These are phyloP conservation scores for Acanthopagrus latus DNA, from an alignment of 2,797 vertebrate genomes.

Conservation along the genomic window DNA sequence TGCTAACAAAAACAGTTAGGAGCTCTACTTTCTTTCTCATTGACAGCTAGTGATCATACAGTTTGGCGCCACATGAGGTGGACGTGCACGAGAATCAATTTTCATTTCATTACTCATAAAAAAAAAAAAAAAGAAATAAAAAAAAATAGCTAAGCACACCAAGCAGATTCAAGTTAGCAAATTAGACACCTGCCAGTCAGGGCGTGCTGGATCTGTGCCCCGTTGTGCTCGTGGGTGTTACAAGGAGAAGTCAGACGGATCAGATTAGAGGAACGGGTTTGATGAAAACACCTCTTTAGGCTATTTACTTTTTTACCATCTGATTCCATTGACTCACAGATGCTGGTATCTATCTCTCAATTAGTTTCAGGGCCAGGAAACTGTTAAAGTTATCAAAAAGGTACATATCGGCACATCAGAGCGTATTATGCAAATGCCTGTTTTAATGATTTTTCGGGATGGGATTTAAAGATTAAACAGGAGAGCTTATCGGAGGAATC, in stretches of 20 bases:
- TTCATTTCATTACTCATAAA: constrained; percentile 19
- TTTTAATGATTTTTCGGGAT: constrained; percentile 50
- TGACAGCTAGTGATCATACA: constrained; percentile 44
- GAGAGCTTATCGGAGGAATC: constrained; percentile 54
- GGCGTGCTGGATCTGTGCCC: background rate
- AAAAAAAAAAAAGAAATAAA: background rate
- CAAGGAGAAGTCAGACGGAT: constrained; percentile 15
- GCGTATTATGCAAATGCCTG: constrained; percentile 40
- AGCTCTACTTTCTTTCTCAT: constrained; percentile 20
- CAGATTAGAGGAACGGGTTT: constrained; percentile 24
- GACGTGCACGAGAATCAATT: constrained; percentile 30
- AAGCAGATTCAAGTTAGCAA: constrained; percentile 34
- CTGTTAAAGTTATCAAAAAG: constrained; percentile 30
- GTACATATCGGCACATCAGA: constrained; percentile 20
- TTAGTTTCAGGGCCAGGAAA: constrained; percentile 33
- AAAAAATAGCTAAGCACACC: background rate
- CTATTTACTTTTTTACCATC: constrained; percentile 16
- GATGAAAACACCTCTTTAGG: constrained; percentile 16
- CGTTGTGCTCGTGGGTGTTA: constrained; percentile 1
- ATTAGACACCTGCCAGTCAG: constrained; percentile 48
- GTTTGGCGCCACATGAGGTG: constrained; percentile 31
- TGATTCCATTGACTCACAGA: constrained; percentile 30
- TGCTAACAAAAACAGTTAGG: constrained; percentile 5
- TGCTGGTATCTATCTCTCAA: constrained; percentile 15
- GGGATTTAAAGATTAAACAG: constrained; percentile 65